Evolutionary conservation across 2,888 invertebrate genomes (phyloP).

Genomic region (Orchestes rusci): DNA sequence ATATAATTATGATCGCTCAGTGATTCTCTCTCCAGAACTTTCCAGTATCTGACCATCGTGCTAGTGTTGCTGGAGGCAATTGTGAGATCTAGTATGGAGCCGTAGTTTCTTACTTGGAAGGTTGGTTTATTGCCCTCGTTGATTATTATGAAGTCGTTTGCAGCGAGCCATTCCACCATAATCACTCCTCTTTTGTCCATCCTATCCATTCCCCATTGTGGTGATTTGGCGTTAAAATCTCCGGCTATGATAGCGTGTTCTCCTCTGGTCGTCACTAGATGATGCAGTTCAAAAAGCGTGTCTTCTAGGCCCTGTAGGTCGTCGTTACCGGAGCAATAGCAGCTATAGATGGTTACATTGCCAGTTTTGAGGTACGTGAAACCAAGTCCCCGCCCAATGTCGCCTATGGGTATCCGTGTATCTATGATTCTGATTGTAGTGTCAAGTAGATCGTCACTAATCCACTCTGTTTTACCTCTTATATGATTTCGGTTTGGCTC

Average conservation of each 20-base stretch:
- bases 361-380: not conserved
- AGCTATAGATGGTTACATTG: constrained; percentile 4
- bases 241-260: constrained; percentile 4
- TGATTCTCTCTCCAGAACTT: no score
- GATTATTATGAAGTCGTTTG: no score
- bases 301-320: constrained; percentile 11
- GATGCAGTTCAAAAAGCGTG: constrained; percentile 8
- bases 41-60: not conserved
- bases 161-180: no score
- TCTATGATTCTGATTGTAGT: not conserved
- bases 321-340: constrained; percentile 12
- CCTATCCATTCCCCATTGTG: constrained; percentile 19
- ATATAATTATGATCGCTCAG: no score
- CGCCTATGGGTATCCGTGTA: not conserved
- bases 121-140: no score
- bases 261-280: not conserved
- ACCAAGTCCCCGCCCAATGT: constrained; percentile 1
- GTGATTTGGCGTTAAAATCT: constrained; percentile 21
- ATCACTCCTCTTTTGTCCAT: no score
- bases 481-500: not conserved
- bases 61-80: not conserved
- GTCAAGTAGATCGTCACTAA: not conserved
- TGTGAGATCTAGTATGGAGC: no score
- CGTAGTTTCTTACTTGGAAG: no score
- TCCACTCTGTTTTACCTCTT: constrained; percentile 1